These are phyloP conservation scores for Acanthisitta chloris DNA, from an alignment of 2,113 vertebrate species.

Conservation along the genomic window DNA sequence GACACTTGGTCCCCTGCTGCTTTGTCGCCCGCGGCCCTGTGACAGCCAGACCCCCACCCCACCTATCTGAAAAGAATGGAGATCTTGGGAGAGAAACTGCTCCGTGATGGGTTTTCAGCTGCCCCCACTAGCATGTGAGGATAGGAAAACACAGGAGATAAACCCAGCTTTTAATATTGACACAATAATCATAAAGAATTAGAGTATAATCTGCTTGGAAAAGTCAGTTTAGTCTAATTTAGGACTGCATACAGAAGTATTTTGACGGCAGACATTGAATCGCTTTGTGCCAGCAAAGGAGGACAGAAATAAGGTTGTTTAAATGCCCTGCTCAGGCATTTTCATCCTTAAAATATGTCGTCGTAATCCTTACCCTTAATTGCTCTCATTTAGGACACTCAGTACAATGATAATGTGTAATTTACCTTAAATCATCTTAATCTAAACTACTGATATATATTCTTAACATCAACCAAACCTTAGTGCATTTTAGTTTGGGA, in stretches of 20 bases:
- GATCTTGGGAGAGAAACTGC: rapidly evolving
- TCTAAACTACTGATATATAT: background rate
- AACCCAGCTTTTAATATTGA: background rate
- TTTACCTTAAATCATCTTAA: background rate
- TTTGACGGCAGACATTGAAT: background rate
- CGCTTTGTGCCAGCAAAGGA: background rate
- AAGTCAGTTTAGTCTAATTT: background rate
- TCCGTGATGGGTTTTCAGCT: background rate
- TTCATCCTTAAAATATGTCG: background rate
- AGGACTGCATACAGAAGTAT: background rate
- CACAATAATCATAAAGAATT: background rate
- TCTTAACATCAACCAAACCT: background rate
- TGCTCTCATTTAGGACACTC: background rate
- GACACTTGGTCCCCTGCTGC: background rate
- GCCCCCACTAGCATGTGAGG: background rate
- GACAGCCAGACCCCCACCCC: background rate
- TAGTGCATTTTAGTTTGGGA: background rate
- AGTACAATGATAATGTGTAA: background rate
- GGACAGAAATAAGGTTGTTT: background rate
- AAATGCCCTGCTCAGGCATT: background rate
- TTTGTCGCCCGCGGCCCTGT: background rate
- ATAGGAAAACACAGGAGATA: background rate
- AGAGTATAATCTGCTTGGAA: background rate
- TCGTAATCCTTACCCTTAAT: background rate
- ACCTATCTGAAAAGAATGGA: rapidly evolving